Percentiles rank a stretch among this genome's conserved stretches.
Conservation (phyloP, 2,797 vertebrate genomes). For the Dallia pectoralis region DNA sequence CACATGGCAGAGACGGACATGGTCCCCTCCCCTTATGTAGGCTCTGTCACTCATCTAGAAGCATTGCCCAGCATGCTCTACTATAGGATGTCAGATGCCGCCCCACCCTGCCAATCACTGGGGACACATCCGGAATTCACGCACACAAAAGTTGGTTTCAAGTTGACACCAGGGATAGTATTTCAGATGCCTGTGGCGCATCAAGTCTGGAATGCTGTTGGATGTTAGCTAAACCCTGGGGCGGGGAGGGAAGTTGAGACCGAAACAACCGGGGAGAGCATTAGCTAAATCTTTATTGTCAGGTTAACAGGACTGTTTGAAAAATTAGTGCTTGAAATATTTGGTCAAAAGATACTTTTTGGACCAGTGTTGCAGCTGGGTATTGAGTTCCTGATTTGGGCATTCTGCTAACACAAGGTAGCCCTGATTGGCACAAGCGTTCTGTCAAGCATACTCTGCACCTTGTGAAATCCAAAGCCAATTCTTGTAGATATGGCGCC, state of each 20-base stretch:
- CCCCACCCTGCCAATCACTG: constrained; percentile 21
- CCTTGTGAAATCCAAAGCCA: constrained; percentile 4
- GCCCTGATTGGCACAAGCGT: too few species aligned
- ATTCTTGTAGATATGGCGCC: constrained; percentile 5
- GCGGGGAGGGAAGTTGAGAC: too few species aligned
- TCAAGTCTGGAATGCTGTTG: too few species aligned
- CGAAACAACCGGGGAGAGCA: too few species aligned
- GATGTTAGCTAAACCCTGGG: too few species aligned
- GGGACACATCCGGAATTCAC: constrained; percentile 21
- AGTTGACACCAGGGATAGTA: background rate
- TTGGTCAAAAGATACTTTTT: background rate
- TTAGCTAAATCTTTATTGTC: too few species aligned
- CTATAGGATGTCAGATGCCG: constrained; percentile 15
- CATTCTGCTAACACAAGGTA: too few species aligned
- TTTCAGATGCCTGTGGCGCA: background rate
- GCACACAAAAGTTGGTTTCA: constrained; percentile 15
- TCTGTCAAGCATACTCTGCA: background rate
- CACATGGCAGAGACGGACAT: too few species aligned
- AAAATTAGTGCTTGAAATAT: too few species aligned
- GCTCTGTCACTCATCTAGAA: constrained; percentile 7
- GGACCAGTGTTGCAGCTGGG: background rate
- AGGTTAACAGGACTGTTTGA: too few species aligned
- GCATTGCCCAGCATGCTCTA: constrained; percentile 16
- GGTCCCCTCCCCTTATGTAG: too few species aligned
- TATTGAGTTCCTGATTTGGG: too few species aligned